These are phyloP conservation scores for Betta splendens DNA, from an alignment of 2,797 vertebrate genomes.

Conservation along the genomic window DNA sequence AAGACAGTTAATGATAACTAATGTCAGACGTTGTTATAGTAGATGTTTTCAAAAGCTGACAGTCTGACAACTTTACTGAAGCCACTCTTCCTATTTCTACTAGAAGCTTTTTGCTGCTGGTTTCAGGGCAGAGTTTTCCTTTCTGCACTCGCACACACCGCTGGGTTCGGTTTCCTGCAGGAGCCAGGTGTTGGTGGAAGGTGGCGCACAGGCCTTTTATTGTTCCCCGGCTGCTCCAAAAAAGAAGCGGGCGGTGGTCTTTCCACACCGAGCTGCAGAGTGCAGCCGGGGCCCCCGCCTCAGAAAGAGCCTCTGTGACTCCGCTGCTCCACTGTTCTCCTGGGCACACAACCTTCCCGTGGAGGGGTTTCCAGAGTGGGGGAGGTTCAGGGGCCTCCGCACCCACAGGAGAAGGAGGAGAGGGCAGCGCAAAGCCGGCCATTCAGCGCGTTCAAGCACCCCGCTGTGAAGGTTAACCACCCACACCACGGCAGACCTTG, in stretches of 20 bases:
- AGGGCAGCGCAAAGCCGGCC: slow-evolving; percentile 58
- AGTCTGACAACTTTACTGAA: too few relatives aligned
- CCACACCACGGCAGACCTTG: slow-evolving; percentile 22
- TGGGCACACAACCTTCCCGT: slow-evolving; percentile 23
- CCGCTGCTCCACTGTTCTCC: slow-evolving; percentile 39
- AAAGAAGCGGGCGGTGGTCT: slow-evolving; percentile 71
- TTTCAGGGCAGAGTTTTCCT: too few relatives aligned
- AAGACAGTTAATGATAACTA: too few relatives aligned
- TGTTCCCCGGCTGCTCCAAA: slow-evolving; percentile 50
- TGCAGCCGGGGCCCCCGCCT: slow-evolving; percentile 32
- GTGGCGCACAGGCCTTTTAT: slow-evolving; percentile 60
- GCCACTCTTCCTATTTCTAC: too few relatives aligned
- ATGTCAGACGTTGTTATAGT: too few relatives aligned
- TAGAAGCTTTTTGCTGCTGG: too few relatives aligned
- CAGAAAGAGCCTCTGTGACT: slow-evolving; percentile 75
- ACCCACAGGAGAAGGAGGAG: slow-evolving; percentile 4
- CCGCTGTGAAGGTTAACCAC: slow-evolving; percentile 50
- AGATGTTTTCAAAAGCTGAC: too few relatives aligned
- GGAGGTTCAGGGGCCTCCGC: slow-evolving; percentile 7
- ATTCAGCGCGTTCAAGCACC: slow-evolving; percentile 58
- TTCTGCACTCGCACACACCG: slow-evolving; percentile 1
- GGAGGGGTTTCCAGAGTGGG: slow-evolving; percentile 26
- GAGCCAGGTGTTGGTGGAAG: slow-evolving; percentile 22
- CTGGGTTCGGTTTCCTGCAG: slow-evolving; percentile 13
- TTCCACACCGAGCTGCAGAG: slow-evolving; percentile 33